Conservation (phyloP, 2,888 invertebrate genomes). For the Erynnis tages region DNA sequence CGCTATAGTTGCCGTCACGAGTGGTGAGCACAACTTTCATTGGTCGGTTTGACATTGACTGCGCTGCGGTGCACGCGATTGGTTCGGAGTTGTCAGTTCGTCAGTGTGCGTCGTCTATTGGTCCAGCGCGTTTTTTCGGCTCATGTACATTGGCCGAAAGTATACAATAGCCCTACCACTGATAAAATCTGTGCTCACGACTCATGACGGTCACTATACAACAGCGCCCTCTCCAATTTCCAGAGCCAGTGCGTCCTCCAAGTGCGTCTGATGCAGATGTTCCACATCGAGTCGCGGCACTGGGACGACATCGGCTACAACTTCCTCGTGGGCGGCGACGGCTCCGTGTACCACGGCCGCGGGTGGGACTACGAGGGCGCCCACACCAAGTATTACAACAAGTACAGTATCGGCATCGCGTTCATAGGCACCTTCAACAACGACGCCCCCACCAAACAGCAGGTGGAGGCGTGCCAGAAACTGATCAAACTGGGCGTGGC, state of each 20-base stretch:
- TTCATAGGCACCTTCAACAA: slow-evolving; percentile 87
- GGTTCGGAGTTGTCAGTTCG: too few species aligned
- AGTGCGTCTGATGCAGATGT: slow-evolving; percentile 84
- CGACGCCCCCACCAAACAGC: slow-evolving; percentile 69
- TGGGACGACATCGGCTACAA: slow-evolving; percentile 89
- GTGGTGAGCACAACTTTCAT: too few species aligned
- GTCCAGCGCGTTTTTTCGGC: too few species aligned
- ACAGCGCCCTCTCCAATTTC: too few species aligned
- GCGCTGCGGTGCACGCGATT: too few species aligned
- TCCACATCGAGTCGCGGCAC: slow-evolving; percentile 84
- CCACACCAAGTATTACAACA: slow-evolving; percentile 85
- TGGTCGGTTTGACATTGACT: too few species aligned
- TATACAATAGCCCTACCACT: too few species aligned
- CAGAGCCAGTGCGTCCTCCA: slow-evolving; percentile 82
- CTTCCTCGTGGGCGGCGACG: slow-evolving; percentile 90
- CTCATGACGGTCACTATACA: too few species aligned
- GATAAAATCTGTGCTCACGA: too few species aligned
- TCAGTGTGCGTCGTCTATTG: too few species aligned
- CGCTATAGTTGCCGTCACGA: too few species aligned
- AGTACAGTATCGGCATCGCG: slow-evolving; percentile 85
- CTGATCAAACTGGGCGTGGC: slow-evolving; percentile 84
- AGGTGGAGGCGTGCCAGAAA: slow-evolving; percentile 81
- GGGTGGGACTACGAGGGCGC: slow-evolving; percentile 89
- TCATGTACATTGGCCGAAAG: too few species aligned
- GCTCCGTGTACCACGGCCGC: slow-evolving; percentile 86